Base-by-base conservation (phyloP, 2,113 vertebrate species). In the Clarias magur region DNA sequence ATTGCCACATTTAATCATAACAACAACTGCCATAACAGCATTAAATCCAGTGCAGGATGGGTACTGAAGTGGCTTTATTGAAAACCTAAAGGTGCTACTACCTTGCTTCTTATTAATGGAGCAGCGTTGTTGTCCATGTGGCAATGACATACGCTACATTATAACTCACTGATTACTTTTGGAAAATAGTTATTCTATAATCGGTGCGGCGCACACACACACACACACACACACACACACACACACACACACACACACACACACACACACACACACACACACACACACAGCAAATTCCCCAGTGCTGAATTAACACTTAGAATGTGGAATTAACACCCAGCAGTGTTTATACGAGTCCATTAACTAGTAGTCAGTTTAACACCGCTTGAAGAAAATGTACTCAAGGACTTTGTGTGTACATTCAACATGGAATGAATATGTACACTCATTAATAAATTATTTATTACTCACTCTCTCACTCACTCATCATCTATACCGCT, bases 1-100 rank as follows among this genome's bases (percentile, higher is more conserved):
- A 68, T 63, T 79, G 59, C 42, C 42, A 63, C 70, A 67, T 86
- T 86, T 86, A 67, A 80, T 86, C 85, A 80, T 68, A 80, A 57
- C 48, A 75, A 70, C 65, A 65, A 75, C 76, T 48, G 60, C 62
- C 19, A 68, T 67, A 67, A 67, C 17, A 67, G n/a, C 48, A 79
- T 85, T 85, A 65, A 79, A 79, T 65, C 54, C 73, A 79, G 42
- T 27, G 48, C 60, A 67, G 59, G 84, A 6, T 79, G 53, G 65
- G 2, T 85, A 78, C 73, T 85, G 21, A 38, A 10, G 57, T 60
- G 78, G 30, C 56, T 34, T 80, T 80, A 59, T 38, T 57, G 53
- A 83, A 83, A 70, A 56, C 48, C 11, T 70, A 57, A 68, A 70
- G 7, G 4, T 34, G 10, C 82, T 83, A 13, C 65, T 70, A 70